phyloP scores from a whole-genome alignment of 2,888 invertebrate genomes.

The Epistrophella euchroma region DNA sequence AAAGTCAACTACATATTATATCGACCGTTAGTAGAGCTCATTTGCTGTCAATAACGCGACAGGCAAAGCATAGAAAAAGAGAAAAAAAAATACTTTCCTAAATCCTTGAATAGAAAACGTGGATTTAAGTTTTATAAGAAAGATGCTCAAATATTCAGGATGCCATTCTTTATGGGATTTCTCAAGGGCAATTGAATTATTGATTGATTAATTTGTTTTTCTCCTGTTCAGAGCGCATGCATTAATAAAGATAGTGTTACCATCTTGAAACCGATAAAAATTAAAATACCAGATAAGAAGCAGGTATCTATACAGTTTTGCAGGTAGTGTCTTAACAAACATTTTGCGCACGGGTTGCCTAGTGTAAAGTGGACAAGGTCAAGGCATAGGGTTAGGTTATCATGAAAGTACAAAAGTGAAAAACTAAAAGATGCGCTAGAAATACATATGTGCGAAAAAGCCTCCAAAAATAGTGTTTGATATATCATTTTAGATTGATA shows the following conservation, averaged over 20 bases:
- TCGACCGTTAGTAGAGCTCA: conserved; percentile 24
- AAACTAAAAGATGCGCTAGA: no score
- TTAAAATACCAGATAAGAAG: no score
- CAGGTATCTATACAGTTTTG: no score
- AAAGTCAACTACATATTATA: conserved; percentile 11
- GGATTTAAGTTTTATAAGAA: conserved; percentile 2
- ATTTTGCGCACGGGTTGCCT: no score
- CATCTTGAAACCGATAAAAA: not conserved
- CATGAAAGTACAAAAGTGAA: no score
- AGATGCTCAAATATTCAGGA: conserved; percentile 47
- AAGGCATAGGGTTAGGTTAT: no score
- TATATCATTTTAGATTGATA: no score
- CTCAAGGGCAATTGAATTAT: conserved; percentile 52
- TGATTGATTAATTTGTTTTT: conserved; percentile 67
- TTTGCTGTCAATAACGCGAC: conserved; percentile 68
- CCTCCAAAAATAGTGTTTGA: no score
- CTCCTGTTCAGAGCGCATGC: conserved; percentile 45
- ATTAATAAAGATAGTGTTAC: conserved; percentile 7
- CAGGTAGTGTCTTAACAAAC: no score
- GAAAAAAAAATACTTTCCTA: not conserved
- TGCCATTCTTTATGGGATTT: conserved; percentile 39
- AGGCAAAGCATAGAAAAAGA: conserved; percentile 36
- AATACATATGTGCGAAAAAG: no score
- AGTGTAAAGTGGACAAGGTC: no score
- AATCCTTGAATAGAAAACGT: conserved; percentile 27